Conservation (phyloP, 1,140 invertebrate species). For the Atopsyche davidsoni region DNA sequence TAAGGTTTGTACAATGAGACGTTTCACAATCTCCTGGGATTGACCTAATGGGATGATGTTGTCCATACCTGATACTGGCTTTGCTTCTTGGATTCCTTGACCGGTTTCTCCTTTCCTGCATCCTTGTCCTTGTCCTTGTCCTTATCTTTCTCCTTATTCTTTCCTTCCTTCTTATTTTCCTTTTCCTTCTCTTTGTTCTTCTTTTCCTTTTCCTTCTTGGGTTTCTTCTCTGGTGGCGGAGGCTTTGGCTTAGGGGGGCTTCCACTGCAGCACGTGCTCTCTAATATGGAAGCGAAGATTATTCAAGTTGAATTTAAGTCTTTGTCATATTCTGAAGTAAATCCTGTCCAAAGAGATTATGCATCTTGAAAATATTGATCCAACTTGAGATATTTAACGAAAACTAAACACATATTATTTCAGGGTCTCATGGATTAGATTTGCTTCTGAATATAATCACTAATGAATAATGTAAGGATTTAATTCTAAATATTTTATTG, state of each 20-base stretch:
- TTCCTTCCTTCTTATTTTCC: constrained; percentile 50
- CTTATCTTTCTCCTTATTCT: constrained; percentile 54
- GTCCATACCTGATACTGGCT: constrained; percentile 58
- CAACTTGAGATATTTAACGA: too few relatives aligned
- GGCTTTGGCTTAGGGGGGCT: constrained; percentile 60
- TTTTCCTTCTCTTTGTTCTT: constrained; percentile 57
- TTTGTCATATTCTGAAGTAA: too few relatives aligned
- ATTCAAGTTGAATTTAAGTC: neutral
- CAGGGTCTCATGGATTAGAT: too few relatives aligned
- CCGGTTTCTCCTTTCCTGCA: constrained; percentile 45
- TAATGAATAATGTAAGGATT: too few relatives aligned
- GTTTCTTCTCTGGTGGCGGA: constrained; percentile 66
- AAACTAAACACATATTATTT: too few relatives aligned
- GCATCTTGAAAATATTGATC: too few relatives aligned
- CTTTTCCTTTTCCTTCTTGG: constrained; percentile 66
- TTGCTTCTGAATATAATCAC: too few relatives aligned
- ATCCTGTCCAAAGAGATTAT: too few relatives aligned
- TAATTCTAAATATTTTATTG: too few relatives aligned
- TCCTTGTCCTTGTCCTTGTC: constrained; percentile 52
- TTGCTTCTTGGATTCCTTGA: constrained; percentile 57
- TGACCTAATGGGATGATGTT: too few relatives aligned
- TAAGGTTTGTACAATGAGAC: too few relatives aligned
- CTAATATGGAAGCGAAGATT: constrained; percentile 37
- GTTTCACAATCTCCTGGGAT: too few relatives aligned
- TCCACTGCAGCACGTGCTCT: constrained; percentile 74